These are phyloP conservation scores for Stenoptilia bipunctidactyla DNA, from an alignment of 2,888 invertebrate species.

Conservation along the genomic window DNA sequence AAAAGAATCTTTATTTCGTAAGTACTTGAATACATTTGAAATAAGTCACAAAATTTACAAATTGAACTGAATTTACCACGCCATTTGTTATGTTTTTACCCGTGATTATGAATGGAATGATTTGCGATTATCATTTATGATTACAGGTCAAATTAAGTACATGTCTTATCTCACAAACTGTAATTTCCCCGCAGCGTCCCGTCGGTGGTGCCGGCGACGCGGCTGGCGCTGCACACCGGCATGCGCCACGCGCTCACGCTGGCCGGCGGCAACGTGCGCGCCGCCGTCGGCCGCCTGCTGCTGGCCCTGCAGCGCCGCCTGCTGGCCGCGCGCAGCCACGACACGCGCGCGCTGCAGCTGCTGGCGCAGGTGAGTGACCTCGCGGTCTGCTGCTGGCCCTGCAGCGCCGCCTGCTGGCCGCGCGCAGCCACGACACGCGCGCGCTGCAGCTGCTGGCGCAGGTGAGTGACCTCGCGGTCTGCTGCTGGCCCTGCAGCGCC, in stretches of 20 bases:
- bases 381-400: slow-evolving; percentile 72
- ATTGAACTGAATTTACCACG: no score
- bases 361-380: slow-evolving; percentile 48
- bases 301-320: slow-evolving; percentile 75
- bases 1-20: no score
- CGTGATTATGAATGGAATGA: no score
- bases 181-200: slow-evolving; percentile 58
- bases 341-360: slow-evolving; percentile 80
- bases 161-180: no score
- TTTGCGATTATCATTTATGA: no score
- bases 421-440: slow-evolving; percentile 84
- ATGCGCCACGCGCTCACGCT: slow-evolving; percentile 51
- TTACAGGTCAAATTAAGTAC: no score
- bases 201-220: slow-evolving; percentile 66
- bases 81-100: no score
- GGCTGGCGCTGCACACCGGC: slow-evolving; percentile 60
- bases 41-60: no score
- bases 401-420: slow-evolving; percentile 74
- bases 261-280: slow-evolving; percentile 80
- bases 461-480: slow-evolving; percentile 51
- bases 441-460: slow-evolving; percentile 73
- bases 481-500: slow-evolving; percentile 73
- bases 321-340: slow-evolving; percentile 78
- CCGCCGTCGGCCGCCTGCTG: slow-evolving; percentile 71
- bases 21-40: no score